These are phyloP conservation scores for Conops quadrifasciatus DNA, from an alignment of 2,888 invertebrate species.

Conservation along the genomic window DNA sequence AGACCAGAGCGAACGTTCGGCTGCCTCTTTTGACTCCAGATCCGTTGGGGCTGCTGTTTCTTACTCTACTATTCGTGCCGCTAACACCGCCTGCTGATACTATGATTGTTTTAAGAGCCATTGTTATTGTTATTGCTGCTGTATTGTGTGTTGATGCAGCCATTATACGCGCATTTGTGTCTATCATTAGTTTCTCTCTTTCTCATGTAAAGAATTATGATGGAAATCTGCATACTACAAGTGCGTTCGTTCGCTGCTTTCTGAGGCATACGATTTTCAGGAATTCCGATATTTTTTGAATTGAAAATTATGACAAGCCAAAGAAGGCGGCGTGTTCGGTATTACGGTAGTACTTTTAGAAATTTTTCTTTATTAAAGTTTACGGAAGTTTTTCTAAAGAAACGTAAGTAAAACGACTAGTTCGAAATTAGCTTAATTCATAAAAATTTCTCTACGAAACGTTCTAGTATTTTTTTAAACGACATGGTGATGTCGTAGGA, in stretches of 20 bases:
- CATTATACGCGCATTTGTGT: slow-evolving; percentile 41
- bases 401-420: no score
- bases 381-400: no score
- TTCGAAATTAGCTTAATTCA: no score
- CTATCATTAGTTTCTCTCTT: no score
- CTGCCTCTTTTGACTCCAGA: neutral
- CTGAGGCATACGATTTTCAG: neutral
- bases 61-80: neutral
- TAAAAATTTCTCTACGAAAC: no score
- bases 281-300: neutral
- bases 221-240: slow-evolving; percentile 10
- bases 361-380: no score
- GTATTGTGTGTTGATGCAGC: slow-evolving; percentile 25
- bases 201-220: slow-evolving; percentile 21
- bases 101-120: slow-evolving; percentile 11
- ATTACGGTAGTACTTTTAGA: no score
- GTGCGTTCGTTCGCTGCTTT: neutral
- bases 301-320: neutral
- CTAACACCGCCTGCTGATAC: slow-evolving; percentile 4
- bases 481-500: no score
- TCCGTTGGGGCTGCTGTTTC: slow-evolving; percentile 12
- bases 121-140: slow-evolving; percentile 11
- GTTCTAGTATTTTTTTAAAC: no score
- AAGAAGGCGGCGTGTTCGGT: no score
- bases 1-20: neutral